These are phyloP conservation scores for Liposcelis brunnea DNA, from an alignment of 2,888 invertebrate species.

Conservation along the genomic window DNA sequence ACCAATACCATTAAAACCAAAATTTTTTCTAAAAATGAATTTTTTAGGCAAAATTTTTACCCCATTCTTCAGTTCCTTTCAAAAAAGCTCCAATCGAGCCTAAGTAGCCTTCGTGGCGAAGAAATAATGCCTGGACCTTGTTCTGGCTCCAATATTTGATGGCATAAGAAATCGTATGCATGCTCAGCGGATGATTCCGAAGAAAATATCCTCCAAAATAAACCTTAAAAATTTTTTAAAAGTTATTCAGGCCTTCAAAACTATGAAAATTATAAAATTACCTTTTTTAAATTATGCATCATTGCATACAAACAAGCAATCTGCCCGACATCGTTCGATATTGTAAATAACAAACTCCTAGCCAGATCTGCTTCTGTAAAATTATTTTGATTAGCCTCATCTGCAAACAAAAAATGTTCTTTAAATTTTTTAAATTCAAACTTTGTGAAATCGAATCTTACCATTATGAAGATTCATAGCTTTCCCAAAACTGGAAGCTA, in stretches of 20 bases:
- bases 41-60: slow-evolving; percentile 17
- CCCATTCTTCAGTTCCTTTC: slow-evolving; percentile 40
- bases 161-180: slow-evolving; percentile 48
- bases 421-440: not conserved
- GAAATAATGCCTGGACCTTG: slow-evolving; percentile 43
- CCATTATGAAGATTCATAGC: slow-evolving; percentile 23
- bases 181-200: slow-evolving; percentile 47
- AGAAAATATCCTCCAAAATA: slow-evolving; percentile 55
- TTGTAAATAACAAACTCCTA: slow-evolving; percentile 42
- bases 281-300: slow-evolving; percentile 36
- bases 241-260: not conserved
- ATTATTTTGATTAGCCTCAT: slow-evolving; percentile 17
- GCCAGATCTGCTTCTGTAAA: slow-evolving; percentile 41
- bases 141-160: slow-evolving; percentile 52
- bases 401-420: too few species aligned
- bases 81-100: slow-evolving; percentile 53
- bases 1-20: not conserved
- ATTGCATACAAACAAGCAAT: slow-evolving; percentile 49
- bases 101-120: slow-evolving; percentile 51
- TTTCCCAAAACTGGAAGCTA: slow-evolving; percentile 52
- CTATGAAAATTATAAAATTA: slow-evolving; percentile 14
- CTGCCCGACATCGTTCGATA: slow-evolving; percentile 55
- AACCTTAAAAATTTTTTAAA: slow-evolving; percentile 24
- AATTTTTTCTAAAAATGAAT: not conserved
- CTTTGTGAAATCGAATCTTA: slow-evolving; percentile 11